A percentile compares a stretch with the other conserved stretches of the same genome.
phyloP scores from a whole-genome alignment of 2,113 vertebrate species.

The Microcebus griseorufus region DNA sequence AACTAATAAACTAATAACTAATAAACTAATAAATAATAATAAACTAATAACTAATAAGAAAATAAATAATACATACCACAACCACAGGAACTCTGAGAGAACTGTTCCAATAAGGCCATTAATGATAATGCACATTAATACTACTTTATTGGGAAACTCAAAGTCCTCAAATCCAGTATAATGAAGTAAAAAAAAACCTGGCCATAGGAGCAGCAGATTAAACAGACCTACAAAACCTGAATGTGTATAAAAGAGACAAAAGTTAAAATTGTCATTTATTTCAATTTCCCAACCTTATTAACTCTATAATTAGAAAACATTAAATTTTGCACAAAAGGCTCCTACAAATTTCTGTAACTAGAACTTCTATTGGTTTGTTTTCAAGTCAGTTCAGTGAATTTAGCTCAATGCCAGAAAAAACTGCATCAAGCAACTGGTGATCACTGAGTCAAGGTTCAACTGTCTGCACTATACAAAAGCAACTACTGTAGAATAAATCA shows the following conservation, averaged over 20 bases:
- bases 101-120: constrained; percentile 98
- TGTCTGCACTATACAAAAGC: neutral
- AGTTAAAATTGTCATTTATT: constrained; percentile 58
- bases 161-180: constrained; percentile 96
- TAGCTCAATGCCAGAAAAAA: constrained; percentile 3
- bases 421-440: neutral
- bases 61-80: constrained; percentile 89
- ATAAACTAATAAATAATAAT: constrained; percentile 2
- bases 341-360: neutral
- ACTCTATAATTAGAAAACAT: constrained; percentile 24
- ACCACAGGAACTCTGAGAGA: constrained; percentile 97
- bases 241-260: constrained; percentile 41
- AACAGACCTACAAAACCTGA: constrained; percentile 97
- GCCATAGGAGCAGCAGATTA: constrained; percentile 97
- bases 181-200: constrained; percentile 96
- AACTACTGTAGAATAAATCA: constrained; percentile 27
- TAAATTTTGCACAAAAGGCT: neutral
- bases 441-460: neutral
- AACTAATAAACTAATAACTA: neutral
- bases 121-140: constrained; percentile 95
- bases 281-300: constrained; percentile 14
- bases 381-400: neutral
- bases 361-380: neutral
- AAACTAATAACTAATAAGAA: neutral
- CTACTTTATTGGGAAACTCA: constrained; percentile 94